These are phyloP conservation scores for Micoletzkya japonica DNA, from an alignment of 2,888 invertebrate genomes.

Conservation along the genomic window DNA sequence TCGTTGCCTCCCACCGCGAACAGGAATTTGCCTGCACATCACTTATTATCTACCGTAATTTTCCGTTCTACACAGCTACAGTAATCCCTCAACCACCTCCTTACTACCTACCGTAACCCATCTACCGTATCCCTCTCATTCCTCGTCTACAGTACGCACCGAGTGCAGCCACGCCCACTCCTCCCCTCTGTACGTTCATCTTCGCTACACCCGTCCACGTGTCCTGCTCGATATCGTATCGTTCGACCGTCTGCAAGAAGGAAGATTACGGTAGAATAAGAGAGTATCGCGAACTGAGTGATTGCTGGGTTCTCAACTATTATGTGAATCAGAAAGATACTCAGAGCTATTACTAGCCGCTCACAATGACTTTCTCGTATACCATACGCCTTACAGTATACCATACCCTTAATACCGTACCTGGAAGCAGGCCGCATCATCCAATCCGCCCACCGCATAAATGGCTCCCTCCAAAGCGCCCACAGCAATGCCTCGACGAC, in stretches of 20 bases:
- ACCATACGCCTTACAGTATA: too few relatives aligned
- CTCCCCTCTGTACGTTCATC: constrained; percentile 68
- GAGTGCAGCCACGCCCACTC: constrained; percentile 67
- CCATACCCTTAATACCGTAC: too few relatives aligned
- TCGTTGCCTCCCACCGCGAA: constrained; percentile 69
- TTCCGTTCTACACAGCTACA: neutral
- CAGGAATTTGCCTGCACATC: constrained; percentile 52
- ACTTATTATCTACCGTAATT: neutral
- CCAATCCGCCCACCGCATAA: constrained; percentile 69
- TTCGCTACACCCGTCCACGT: constrained; percentile 66
- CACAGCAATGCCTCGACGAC: constrained; percentile 68
- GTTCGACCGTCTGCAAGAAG: constrained; percentile 52
- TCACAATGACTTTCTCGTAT: neutral
- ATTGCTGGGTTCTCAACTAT: too few relatives aligned
- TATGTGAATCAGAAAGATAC: too few relatives aligned
- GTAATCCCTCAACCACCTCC: neutral
- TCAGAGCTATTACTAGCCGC: too few relatives aligned
- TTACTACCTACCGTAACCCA: neutral
- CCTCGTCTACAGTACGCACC: constrained; percentile 34
- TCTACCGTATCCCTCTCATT: neutral
- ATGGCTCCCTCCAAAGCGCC: constrained; percentile 67
- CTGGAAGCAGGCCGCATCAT: constrained; percentile 67
- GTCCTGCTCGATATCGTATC: constrained; percentile 66
- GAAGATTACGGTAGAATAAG: too few relatives aligned
- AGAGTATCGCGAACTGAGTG: too few relatives aligned